Evolutionary conservation across 2,888 invertebrate genomes (phyloP), one percentile per base, ranked within the genome.

Genomic region (Ormyrus thymus): DNA sequence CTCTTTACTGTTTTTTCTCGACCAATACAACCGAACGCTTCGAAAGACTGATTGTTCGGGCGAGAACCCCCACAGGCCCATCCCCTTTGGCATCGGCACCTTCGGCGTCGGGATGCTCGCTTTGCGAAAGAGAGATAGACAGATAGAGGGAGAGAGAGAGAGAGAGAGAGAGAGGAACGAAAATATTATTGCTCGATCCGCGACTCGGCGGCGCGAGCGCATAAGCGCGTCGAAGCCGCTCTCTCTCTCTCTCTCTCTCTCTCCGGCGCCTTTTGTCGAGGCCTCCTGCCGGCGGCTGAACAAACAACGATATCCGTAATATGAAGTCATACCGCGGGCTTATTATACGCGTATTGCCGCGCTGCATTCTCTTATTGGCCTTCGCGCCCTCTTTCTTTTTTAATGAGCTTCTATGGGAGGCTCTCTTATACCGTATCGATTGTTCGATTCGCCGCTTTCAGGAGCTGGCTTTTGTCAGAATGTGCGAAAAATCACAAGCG

Each of bases 241-340:
- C 29, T 29, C n/a, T n/a, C n/a, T n/a, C n/a, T n/a, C 29, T 3
- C 29, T 29, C 29, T 3, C 29, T 29, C 29, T 3, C 29, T 29
- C 55, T 29, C 11, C 8, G 59, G 10, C n/a, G 61, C 61, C 79
- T 81, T 72, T 80, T 83, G 83, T 85, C 80, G 80, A 55, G 65
- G 68, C 79, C 81, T 46, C 56, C 64, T 77, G 79, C 65, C 72
- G 81, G 79, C 86, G 87, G 87, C 88, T 88, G 88, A 85, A 84
- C 88, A 88, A 88, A 88, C 88, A 88, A 86, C 86, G 87, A 88
- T 88, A 87, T 86, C 84, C 85, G 84, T 86, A 86, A 86, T 86
- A 85, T 86, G 85, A 85, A 87, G 86, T 86, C 85, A 29, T 29
- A 85, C 83, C 81, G 29, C 29, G 78, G 72, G 82, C 83, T 85